These are phyloP conservation scores for Thalpophila matura DNA, from an alignment of 2,888 invertebrate species.

Conservation along the genomic window DNA sequence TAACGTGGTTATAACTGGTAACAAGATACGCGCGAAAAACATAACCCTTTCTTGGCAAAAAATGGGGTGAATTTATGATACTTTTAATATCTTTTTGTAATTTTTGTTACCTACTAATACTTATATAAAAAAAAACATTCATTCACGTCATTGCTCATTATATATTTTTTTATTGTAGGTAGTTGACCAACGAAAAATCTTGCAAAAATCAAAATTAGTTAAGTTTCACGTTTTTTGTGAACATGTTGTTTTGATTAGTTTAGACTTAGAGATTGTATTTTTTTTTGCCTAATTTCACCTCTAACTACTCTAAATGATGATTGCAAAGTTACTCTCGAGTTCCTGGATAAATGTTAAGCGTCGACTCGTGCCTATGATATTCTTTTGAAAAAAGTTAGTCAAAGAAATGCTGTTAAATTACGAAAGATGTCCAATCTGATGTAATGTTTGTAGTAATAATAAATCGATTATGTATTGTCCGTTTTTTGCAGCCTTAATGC, in stretches of 20 bases:
- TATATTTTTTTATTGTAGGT: too few species aligned
- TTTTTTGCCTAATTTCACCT: slow-evolving; percentile 5
- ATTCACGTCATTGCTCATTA: too few species aligned
- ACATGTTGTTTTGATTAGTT: neutral
- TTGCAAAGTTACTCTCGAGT: slow-evolving; percentile 4
- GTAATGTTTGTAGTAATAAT: slow-evolving; percentile 11
- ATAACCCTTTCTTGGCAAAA: too few species aligned
- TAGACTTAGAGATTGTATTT: neutral
- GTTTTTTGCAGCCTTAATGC: slow-evolving; percentile 47
- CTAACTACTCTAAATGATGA: neutral
- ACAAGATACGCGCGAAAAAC: too few species aligned
- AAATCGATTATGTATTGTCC: slow-evolving; percentile 14
- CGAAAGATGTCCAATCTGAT: neutral
- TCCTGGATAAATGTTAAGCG: slow-evolving; percentile 18
- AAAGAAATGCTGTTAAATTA: slow-evolving; percentile 4
- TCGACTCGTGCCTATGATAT: slow-evolving; percentile 26
- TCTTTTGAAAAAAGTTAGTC: slow-evolving; percentile 1
- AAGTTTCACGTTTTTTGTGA: too few species aligned
- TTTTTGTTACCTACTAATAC: too few species aligned
- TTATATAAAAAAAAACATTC: too few species aligned
- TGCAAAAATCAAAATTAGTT: too few species aligned
- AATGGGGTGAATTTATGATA: too few species aligned
- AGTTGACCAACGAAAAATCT: too few species aligned
- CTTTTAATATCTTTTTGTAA: too few species aligned
- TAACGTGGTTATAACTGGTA: too few species aligned